Evolutionary conservation across 1,140 invertebrate genomes (phyloP), one percentile per base, ranked within the genome.

Genomic region (Planococcus citri): DNA sequence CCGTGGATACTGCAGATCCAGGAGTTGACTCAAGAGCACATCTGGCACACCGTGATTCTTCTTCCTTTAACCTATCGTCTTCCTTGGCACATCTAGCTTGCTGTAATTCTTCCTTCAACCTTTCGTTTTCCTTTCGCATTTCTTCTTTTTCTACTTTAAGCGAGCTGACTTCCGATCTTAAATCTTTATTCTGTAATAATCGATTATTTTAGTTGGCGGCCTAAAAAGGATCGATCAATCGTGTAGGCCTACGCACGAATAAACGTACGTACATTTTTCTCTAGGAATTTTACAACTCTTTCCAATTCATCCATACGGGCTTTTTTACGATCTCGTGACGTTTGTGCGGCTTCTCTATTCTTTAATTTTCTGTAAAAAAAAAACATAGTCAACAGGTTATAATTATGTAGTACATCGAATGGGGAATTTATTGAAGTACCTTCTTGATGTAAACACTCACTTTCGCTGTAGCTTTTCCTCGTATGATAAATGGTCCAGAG

Each of bases 331-430:
- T 98, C 96, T 68, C 96, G 83, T 0, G 95, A 97, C 51, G 91
- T 95, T 78, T 98, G 95, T n/a, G 96, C 96, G 38, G 96, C 95
- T 17, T 97, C 92, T 75, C 95, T 82, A 78, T 98, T 98, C 78
- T 97, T 98, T 73, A 98, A 77, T 82, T 98, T 98, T 78, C 95
- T 95, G 76, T 68, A 79, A 80, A 64, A 9, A 64, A 24, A 10
- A n/a, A n/a, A n/a, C n/a, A 17, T 17, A 25, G n/a, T n/a, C n/a
- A n/a, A n/a, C n/a, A 2, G 17, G 17, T 51, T n/a, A n/a, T n/a
- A n/a, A n/a, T n/a, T n/a, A n/a, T n/a, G n/a, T 51, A 51, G n/a
- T 51, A 51, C 10, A 51, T 14, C 14, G 24, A 9, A 37, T 37
- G 9, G 21, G 24, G 9, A n/a, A 29, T 27, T 0, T 60, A 33